Evolutionary conservation across 2,888 invertebrate genomes (phyloP).

Genomic region (Rotaria macrura): DNA sequence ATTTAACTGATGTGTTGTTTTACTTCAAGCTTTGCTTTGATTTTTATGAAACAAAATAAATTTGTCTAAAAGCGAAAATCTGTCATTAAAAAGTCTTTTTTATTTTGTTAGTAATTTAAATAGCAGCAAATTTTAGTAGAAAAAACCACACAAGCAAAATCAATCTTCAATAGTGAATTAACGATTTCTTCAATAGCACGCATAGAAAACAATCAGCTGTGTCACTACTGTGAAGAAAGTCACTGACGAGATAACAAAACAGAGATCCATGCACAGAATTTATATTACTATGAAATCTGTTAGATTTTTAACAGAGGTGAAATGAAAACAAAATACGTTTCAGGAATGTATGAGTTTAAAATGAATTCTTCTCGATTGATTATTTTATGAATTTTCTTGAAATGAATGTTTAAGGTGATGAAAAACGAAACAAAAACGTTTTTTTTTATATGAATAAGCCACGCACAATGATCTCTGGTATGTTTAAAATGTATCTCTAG

Average conservation of each 20-base stretch:
- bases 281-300: not conserved
- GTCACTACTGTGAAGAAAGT: too few relatives aligned
- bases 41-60: not conserved
- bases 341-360: not conserved
- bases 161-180: not conserved
- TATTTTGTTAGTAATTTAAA: not conserved
- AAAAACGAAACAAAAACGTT: too few relatives aligned
- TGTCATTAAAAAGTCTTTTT: too few relatives aligned
- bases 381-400: too few relatives aligned
- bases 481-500: not conserved
- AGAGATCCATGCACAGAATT: too few relatives aligned
- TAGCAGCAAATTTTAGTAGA: not conserved
- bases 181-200: too few relatives aligned
- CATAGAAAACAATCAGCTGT: too few relatives aligned
- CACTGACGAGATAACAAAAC: too few relatives aligned
- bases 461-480: not conserved
- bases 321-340: not conserved
- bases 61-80: not conserved
- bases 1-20: not conserved
- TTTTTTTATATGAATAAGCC: not conserved
- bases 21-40: not conserved
- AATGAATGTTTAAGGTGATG: too few relatives aligned
- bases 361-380: too few relatives aligned
- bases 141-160: not conserved
- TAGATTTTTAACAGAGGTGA: too few relatives aligned